Evolutionary conservation across 2,797 vertebrate genomes (phyloP).

Genomic region (Syngnathus acus): DNA sequence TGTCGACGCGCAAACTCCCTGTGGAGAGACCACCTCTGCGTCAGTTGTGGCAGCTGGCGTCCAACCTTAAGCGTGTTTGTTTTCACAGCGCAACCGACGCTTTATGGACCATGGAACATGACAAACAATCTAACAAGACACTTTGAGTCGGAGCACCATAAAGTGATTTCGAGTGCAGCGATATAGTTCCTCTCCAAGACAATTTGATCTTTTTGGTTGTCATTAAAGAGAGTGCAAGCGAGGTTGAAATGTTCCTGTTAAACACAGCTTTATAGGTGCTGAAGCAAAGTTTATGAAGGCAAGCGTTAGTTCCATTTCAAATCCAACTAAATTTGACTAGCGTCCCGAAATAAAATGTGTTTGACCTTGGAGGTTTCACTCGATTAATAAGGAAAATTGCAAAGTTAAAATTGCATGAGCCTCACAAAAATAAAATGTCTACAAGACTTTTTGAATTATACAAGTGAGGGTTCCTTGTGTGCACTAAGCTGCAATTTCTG

Average conservation of each 20-base stretch:
- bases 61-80: constrained; percentile 17
- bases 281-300: not conserved
- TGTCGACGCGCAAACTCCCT: constrained; percentile 22
- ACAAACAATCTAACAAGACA: not conserved
- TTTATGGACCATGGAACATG: constrained; percentile 9
- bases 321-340: not conserved
- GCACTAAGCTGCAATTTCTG: not conserved
- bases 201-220: not conserved
- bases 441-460: not conserved
- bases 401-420: not conserved
- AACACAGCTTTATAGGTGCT: not conserved
- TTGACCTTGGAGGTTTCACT: not conserved
- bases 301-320: not conserved
- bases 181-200: not conserved
- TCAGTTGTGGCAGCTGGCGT: constrained; percentile 47
- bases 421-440: not conserved
- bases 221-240: not conserved
- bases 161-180: not conserved
- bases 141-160: not conserved
- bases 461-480: not conserved
- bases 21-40: constrained; percentile 47
- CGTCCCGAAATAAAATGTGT: not conserved
- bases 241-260: not conserved
- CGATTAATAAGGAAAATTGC: not conserved
- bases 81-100: constrained; percentile 14